Evolutionary conservation across 37 sponge, comb jelly and placozoan genomes (phyloP).

Genomic region (Dysidea cf. avara): DNA sequence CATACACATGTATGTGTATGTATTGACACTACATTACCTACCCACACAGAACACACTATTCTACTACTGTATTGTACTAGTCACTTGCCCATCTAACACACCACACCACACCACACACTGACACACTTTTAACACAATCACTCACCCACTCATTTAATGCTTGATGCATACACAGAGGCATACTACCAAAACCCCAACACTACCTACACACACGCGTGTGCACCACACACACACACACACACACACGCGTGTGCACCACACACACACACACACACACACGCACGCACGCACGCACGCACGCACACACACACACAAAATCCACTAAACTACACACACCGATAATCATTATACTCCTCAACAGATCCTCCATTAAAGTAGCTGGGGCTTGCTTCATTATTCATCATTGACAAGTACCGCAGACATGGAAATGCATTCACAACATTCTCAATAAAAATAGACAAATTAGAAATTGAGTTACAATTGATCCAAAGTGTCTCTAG

Average conservation of each 20-base stretch:
- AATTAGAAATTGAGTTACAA: constrained; percentile 71
- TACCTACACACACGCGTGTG: not conserved
- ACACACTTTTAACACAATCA: too few species aligned
- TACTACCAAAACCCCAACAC: too few species aligned
- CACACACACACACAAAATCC: constrained; percentile 9
- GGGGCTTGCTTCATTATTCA: constrained; percentile 90
- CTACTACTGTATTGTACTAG: too few species aligned
- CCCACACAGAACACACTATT: too few species aligned
- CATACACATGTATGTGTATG: too few species aligned
- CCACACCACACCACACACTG: too few species aligned
- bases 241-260: too few species aligned
- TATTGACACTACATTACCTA: too few species aligned
- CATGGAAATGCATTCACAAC: constrained; percentile 49
- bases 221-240: too few species aligned
- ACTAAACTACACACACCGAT: constrained; percentile 65
- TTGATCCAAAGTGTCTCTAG: constrained; percentile 81
- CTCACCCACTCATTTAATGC: too few species aligned
- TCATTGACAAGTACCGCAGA: constrained; percentile 70
- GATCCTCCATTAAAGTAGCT: constrained; percentile 89
- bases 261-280: constrained; percentile 11
- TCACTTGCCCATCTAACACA: too few species aligned
- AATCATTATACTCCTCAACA: constrained; percentile 71
- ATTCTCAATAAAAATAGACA: constrained; percentile 74
- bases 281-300: not conserved
- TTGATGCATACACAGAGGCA: not conserved